Evolutionary conservation across 2,113 vertebrate species (phyloP), one percentile per base, ranked within the genome.

Genomic region (Myotis davidii): DNA sequence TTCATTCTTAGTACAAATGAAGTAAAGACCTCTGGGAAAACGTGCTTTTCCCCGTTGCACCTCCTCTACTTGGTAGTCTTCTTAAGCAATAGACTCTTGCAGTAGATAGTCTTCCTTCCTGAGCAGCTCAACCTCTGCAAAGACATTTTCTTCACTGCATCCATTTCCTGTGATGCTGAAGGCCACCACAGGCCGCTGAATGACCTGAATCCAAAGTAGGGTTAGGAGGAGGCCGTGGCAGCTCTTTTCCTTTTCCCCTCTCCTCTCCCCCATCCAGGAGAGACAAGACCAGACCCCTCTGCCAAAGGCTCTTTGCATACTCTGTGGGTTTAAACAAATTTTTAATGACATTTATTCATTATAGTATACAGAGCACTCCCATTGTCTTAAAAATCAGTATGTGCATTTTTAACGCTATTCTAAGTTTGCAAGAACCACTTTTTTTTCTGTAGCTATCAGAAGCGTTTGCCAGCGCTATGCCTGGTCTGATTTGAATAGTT

Each of bases 1-100:
- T 99, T 99, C 98, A 99, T 99, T 98, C 99, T 99, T 98, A 99
- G 99, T 73, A 99, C 99, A 88, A 99, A 98, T 3, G 99, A 99
- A 97, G 99, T 99, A 23, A 99, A 99, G 98, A 98, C 98, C 14
- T 99, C 99, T 23, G 97, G 98, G 23, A 99, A 98, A 97, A 97
- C 97, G 14, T 99, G 98, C 97, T 98, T 99, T 97, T 99, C 99
- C 98, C 98, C 98, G 97, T 98, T 99, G 90, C 98, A 99, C 17
- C 99, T 99, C 96, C 99, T 99, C 98, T 99, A 99, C 69, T 88
- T 99, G 97, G 99, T 99, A 25, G 98, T 99, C 97, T 98, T 99
- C 93, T 99, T 99, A 96, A 99, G 99, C 98, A 99, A 98, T 98
- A 98, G 99, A 94, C 98, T 99, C 85, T 99, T 99, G 92, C 98